phyloP scores from a whole-genome alignment of 2,888 invertebrate species.

The Pseudolycoriella hygida region DNA sequence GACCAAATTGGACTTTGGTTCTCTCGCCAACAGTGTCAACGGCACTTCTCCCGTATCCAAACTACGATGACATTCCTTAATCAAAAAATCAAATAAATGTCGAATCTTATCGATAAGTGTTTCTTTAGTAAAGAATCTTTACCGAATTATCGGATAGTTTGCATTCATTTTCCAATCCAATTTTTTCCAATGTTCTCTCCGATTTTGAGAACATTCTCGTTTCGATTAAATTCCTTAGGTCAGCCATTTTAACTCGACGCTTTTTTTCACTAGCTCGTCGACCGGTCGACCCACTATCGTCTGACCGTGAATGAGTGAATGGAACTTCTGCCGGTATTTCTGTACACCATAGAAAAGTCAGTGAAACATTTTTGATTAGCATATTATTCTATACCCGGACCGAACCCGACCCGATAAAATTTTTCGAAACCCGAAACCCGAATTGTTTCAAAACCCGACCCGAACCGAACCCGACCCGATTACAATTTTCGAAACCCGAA shows the following conservation, averaged over 20 bases:
- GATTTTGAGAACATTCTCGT: conserved; percentile 81
- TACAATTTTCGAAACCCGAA: too few relatives aligned
- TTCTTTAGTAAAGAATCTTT: too few relatives aligned
- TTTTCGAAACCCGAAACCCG: too few relatives aligned
- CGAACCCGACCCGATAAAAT: too few relatives aligned
- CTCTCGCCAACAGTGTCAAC: conserved; percentile 35
- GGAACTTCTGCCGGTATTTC: neutral
- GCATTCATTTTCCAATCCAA: conserved; percentile 47
- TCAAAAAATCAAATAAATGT: conserved; percentile 8
- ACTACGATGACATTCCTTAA: conserved; percentile 65
- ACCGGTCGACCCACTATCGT: conserved; percentile 15
- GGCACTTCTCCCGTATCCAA: conserved; percentile 52
- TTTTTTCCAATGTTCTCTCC: conserved; percentile 78
- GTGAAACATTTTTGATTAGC: neutral
- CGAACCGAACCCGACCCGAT: neutral
- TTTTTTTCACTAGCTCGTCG: conserved; percentile 71
- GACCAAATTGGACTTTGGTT: conserved; percentile 51
- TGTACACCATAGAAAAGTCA: too few relatives aligned
- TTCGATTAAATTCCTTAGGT: conserved; percentile 79
- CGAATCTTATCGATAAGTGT: conserved; percentile 7
- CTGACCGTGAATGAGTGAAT: neutral
- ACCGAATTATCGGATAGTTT: conserved; percentile 42
- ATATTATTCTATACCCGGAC: too few relatives aligned
- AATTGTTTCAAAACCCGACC: too few relatives aligned
- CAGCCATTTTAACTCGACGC: conserved; percentile 79